These are phyloP conservation scores for Amphiprion ocellaris DNA, from an alignment of 2,113 vertebrate species.

Conservation along the genomic window DNA sequence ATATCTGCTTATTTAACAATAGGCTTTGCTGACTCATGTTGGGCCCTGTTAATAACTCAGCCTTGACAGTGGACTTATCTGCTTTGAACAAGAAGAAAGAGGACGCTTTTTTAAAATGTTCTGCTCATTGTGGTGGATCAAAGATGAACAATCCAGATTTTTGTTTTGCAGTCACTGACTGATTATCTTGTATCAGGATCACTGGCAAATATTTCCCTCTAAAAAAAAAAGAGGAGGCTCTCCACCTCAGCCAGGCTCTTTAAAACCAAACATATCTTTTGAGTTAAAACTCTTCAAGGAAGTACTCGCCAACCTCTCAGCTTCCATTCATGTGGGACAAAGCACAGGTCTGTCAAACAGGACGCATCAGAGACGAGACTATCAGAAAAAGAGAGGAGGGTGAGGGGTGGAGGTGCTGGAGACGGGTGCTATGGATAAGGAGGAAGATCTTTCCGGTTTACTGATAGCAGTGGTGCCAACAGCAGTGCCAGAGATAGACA, in stretches of 20 bases:
- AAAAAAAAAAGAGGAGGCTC: slow-evolving; percentile 25
- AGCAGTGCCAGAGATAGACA: slow-evolving; percentile 71
- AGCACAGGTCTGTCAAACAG: slow-evolving; percentile 65
- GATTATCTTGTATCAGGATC: slow-evolving; percentile 56
- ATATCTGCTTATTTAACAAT: slow-evolving; percentile 50
- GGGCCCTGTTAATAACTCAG: slow-evolving; percentile 10
- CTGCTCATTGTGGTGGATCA: slow-evolving; percentile 4
- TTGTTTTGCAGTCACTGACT: slow-evolving; percentile 14
- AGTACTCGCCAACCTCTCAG: slow-evolving; percentile 19
- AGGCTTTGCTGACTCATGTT: slow-evolving; percentile 54
- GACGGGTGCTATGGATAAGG: slow-evolving; percentile 73
- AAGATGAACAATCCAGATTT: slow-evolving; percentile 27
- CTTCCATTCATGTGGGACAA: slow-evolving; percentile 70
- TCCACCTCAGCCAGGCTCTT: slow-evolving; percentile 14
- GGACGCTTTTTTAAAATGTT: slow-evolving; percentile 30
- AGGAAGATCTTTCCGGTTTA: slow-evolving; percentile 72
- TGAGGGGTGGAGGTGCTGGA: slow-evolving; percentile 63
- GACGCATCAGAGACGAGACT: slow-evolving; percentile 70
- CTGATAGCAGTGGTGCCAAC: slow-evolving; percentile 82
- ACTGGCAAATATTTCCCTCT: slow-evolving; percentile 12
- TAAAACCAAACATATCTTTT: slow-evolving; percentile 54
- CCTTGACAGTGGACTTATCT: slow-evolving; percentile 42
- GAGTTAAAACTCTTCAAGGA: slow-evolving; percentile 61
- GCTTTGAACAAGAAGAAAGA: slow-evolving; percentile 19
- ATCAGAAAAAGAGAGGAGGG: slow-evolving; percentile 46